These are phyloP conservation scores for Hydrolagus colliei DNA, from an alignment of 2,797 vertebrate genomes.

Conservation along the genomic window DNA sequence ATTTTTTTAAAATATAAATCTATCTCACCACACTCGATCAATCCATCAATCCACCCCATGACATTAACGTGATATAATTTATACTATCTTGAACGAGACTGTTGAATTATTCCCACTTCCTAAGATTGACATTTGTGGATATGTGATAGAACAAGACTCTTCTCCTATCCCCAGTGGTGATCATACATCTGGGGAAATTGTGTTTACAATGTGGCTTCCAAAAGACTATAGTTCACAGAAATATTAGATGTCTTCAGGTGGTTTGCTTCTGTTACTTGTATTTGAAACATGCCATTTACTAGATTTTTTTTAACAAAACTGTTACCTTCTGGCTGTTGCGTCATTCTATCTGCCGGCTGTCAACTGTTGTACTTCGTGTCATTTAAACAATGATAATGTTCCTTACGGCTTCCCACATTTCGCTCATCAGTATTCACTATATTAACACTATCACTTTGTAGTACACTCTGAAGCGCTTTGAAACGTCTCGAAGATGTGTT, in stretches of 20 bases:
- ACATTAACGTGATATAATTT: conserved; percentile 10
- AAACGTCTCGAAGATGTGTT: too few relatives aligned
- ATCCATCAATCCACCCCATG: background rate
- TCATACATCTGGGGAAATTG: background rate
- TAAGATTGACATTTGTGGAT: background rate
- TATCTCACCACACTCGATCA: background rate
- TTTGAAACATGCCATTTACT: too few relatives aligned
- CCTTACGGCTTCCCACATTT: background rate
- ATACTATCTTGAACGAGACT: conserved; percentile 4
- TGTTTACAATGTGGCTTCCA: background rate
- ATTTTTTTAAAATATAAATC: background rate
- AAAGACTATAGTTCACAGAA: background rate
- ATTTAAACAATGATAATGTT: background rate
- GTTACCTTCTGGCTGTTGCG: background rate
- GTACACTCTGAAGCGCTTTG: too few relatives aligned
- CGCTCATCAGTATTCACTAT: too few relatives aligned
- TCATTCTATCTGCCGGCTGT: background rate
- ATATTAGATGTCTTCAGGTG: too few relatives aligned
- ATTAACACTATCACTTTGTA: too few relatives aligned
- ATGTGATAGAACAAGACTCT: background rate
- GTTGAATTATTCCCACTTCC: background rate
- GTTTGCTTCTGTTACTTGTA: too few relatives aligned
- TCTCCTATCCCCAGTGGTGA: background rate
- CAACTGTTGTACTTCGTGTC: background rate
- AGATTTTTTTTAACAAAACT: background rate